These are phyloP conservation scores for Desmodus rotundus DNA, from an alignment of 2,113 vertebrate genomes.

Conservation along the genomic window DNA sequence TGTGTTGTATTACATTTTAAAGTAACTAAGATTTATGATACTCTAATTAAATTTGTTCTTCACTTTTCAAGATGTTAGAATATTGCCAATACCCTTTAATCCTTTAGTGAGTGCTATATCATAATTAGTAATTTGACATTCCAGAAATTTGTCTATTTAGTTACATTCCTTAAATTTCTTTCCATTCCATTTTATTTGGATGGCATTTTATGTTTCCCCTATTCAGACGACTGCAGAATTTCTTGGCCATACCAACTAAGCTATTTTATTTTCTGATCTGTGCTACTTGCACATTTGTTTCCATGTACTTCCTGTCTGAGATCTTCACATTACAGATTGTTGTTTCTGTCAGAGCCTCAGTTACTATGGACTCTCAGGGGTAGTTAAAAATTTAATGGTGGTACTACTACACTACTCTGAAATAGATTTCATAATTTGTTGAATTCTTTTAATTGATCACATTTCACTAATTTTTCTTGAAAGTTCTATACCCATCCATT, in stretches of 20 bases:
- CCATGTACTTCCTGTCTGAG: conserved; percentile 38
- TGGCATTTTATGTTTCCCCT: not conserved
- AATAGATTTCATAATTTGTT: conserved; percentile 60
- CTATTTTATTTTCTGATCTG: conserved; percentile 22
- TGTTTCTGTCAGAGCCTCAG: conserved; percentile 48
- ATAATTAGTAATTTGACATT: not conserved
- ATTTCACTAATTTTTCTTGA: conserved; percentile 54
- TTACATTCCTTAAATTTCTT: not conserved
- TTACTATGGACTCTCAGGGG: conserved; percentile 46
- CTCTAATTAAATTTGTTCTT: not conserved
- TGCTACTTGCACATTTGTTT: conserved; percentile 29
- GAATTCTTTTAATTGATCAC: conserved; percentile 59
- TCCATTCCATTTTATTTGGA: not conserved
- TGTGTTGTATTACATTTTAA: not conserved
- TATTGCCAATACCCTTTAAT: not conserved
- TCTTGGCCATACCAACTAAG: not conserved
- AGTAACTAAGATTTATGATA: not conserved
- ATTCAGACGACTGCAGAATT: not conserved
- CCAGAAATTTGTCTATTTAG: not conserved
- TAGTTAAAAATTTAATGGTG: conserved; percentile 57
- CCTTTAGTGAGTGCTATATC: not conserved
- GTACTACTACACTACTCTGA: conserved; percentile 40
- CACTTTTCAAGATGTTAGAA: not conserved
- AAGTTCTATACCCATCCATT: conserved; percentile 31
- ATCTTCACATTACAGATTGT: not conserved